Percentiles rank a stretch among this genome's conserved stretches.
Conservation (phyloP, 1,140 invertebrate species). For the Anadara kagoshimensis region DNA sequence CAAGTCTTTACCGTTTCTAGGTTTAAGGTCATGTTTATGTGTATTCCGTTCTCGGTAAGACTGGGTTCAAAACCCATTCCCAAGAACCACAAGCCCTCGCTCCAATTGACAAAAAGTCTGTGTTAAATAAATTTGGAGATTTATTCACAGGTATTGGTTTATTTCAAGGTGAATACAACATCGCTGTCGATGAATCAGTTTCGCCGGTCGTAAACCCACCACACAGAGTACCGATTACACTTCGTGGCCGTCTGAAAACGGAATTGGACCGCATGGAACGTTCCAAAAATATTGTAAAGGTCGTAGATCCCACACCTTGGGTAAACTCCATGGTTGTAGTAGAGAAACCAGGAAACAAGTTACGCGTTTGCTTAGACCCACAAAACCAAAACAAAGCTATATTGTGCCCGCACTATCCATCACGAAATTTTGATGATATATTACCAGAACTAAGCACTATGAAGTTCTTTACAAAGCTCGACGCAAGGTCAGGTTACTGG, state of each 20-base stretch:
- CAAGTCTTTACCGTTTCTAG: slow-evolving; percentile 20
- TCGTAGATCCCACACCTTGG: slow-evolving; percentile 46
- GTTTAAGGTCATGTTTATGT: slow-evolving; percentile 34
- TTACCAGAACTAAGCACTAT: slow-evolving; percentile 3
- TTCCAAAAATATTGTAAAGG: slow-evolving; percentile 39
- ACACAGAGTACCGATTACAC: slow-evolving; percentile 24
- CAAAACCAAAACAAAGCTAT: slow-evolving; percentile 26
- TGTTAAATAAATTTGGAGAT: slow-evolving; percentile 11
- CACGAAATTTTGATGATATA: slow-evolving; percentile 35
- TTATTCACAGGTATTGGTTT: slow-evolving; percentile 34
- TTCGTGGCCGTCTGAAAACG: slow-evolving; percentile 43
- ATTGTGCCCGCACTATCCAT: slow-evolving; percentile 24
- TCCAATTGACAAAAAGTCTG: too few relatives aligned
- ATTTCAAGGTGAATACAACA: slow-evolving; percentile 30
- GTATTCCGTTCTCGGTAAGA: background rate
- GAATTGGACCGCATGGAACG: slow-evolving; percentile 39
- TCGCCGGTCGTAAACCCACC: slow-evolving; percentile 32
- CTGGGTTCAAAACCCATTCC: background rate
- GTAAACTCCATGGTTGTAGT: slow-evolving; percentile 47
- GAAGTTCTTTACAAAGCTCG: slow-evolving; percentile 35
- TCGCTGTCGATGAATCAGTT: slow-evolving; percentile 21
- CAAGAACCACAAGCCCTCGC: too few relatives aligned
- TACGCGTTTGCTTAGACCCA: slow-evolving; percentile 22
- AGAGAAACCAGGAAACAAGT: slow-evolving; percentile 33
- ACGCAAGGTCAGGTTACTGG: slow-evolving; percentile 53